Base-by-base conservation (phyloP, 1,140 invertebrate species). In the Vanessa tameamea region DNA sequence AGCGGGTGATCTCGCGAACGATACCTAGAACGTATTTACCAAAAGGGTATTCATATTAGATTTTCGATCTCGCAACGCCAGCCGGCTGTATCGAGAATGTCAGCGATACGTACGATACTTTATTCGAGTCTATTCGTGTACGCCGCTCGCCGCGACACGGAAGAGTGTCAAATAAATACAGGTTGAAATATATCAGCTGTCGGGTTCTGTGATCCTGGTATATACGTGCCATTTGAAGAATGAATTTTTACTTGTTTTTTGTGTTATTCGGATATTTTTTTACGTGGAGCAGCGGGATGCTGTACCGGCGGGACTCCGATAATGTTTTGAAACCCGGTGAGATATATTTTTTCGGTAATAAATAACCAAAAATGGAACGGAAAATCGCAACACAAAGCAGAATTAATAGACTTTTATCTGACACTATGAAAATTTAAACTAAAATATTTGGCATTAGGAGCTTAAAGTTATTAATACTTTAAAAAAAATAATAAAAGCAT, bases 141-240 rank as follows among this genome's bases (percentile, higher is more conserved):
- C 85, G 73, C 81, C 77, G 81, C 77, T 71, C 82, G 87, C 85
- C 83, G 84, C 87, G 84, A 88, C 89, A 82, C 87, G 83, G 85
- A 86, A 86, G 82, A 82, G 80, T 90, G 90, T 92, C 90, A 89
- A 92, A 91, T 91, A 92, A 91, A 91, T 90, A 90, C 85, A 85
- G 82, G 79, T 87, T 90, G 87, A 91, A 87, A 92, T 90, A 91
- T 88, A 90, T 80, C 83, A 76, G 80, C 88, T 86, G 87, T 88
- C 87, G 82, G 43, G 71, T 75, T 79, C 82, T 88, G 86, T 87
- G 87, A 89, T 89, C 89, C 88, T 83, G 78, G 82, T 89, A 87
- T 83, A 88, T 86, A 82, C 78, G 87, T 84, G 85, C 77, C 84
- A 82, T 87, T 87, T 84, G 75, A 83, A 87, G 84, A 81, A 92